A percentile compares a stretch with the other conserved stretches of the same genome.
Conservation (phyloP, 2,888 invertebrate species). For the Amphimallon solstitiale region DNA sequence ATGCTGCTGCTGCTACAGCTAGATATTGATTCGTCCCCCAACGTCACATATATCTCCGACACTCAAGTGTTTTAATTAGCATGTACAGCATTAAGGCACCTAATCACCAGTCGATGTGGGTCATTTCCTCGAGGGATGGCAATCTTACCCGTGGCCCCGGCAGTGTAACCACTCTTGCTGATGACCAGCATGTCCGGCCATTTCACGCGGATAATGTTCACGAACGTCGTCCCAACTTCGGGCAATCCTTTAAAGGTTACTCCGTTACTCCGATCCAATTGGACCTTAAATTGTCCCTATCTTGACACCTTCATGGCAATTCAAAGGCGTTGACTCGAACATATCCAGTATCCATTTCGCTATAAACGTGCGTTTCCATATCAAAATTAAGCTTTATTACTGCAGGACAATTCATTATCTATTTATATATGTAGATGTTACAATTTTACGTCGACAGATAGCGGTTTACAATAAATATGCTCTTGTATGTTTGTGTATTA, state of each 20-base stretch:
- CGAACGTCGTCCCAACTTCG: constrained; percentile 59
- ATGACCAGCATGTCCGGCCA: constrained; percentile 51
- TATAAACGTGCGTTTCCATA: constrained; percentile 42
- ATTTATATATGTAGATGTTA: constrained; percentile 9
- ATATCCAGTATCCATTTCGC: constrained; percentile 48
- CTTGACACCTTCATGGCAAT: constrained; percentile 63
- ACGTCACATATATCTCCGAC: constrained; percentile 31
- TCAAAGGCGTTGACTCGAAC: constrained; percentile 48
- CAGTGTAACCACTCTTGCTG: constrained; percentile 44
- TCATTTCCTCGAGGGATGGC: constrained; percentile 46
- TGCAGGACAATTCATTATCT: constrained; percentile 25
- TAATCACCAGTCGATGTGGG: constrained; percentile 48
- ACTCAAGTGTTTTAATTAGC: constrained; percentile 49
- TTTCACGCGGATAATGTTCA: constrained; percentile 46
- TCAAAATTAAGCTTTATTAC: constrained; percentile 43
- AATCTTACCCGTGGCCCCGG: constrained; percentile 34
- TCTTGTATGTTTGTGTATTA: no score
- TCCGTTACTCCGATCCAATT: constrained; percentile 63
- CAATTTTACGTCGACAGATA: no score
- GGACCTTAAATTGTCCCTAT: constrained; percentile 64
- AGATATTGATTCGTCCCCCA: constrained; percentile 32
- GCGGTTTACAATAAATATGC: no score
- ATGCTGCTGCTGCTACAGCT: constrained; percentile 22
- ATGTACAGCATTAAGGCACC: constrained; percentile 50
- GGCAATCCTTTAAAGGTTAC: constrained; percentile 62